Conservation (phyloP, 2,888 invertebrate species). For the Lasioglossum malachurum region DNA sequence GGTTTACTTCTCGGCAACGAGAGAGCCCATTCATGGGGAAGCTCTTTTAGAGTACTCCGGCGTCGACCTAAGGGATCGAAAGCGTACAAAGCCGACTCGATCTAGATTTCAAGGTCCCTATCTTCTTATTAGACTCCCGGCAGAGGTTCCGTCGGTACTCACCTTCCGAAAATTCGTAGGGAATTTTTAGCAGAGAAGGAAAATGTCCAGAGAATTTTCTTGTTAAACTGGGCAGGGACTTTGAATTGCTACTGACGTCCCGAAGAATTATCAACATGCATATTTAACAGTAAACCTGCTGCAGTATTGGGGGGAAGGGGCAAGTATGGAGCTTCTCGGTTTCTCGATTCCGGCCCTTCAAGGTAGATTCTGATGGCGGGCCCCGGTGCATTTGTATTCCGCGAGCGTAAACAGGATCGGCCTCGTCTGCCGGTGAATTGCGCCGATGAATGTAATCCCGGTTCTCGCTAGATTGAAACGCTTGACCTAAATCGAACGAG, state of each 20-base stretch:
- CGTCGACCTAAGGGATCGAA: neutral
- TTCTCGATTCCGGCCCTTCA: neutral
- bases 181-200: neutral
- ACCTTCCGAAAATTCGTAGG: neutral
- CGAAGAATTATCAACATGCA: no score
- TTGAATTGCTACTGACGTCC: neutral
- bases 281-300: no score
- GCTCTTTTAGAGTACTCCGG: neutral
- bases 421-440: conserved; percentile 26
- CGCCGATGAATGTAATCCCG: conserved; percentile 52
- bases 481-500: conserved; percentile 58
- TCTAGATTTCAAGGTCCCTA: neutral
- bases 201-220: neutral
- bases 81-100: neutral
- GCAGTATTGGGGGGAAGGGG: no score
- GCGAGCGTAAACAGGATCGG: conserved; percentile 26
- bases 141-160: neutral
- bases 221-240: accelerated
- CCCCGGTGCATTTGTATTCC: neutral
- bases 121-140: neutral
- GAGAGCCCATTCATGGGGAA: neutral
- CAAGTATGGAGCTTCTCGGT: neutral
- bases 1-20: neutral
- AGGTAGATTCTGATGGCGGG: neutral
- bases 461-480: conserved; percentile 55